Evolutionary conservation across 2,888 invertebrate genomes (phyloP), one percentile per base, ranked within the genome.

Genomic region (Linnaemya tessellans): DNA sequence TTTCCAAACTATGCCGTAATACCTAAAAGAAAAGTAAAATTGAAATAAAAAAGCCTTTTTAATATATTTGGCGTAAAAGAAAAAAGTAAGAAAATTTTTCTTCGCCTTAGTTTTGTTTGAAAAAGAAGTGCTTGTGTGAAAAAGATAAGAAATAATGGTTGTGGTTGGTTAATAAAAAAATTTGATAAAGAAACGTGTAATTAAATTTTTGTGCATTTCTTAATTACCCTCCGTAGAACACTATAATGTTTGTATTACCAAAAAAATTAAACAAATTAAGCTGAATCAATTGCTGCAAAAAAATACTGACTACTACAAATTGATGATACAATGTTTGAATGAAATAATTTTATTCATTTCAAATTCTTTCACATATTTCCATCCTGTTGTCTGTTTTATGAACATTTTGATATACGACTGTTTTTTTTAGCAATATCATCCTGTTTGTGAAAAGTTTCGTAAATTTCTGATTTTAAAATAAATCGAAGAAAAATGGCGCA

Each of bases 401-500:
- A 15, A 38, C 13, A 49, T 4, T 51, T 41, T 38, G 54, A 43
- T 51, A 43, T 51, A 35, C 35, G 54, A 35, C 43, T 81, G 51
- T 75, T 70, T 71, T 77, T 71, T 65, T 77, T 71, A 82, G 82
- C 64, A 64, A 77, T 65, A 71, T 51, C 56, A 41, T 58, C 56
- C 20, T n/a, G 46, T n/a, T 35, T 38, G 43, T n/a, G 51, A 25
- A 62, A 74, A n/a, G 22, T 67, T 67, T 64, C n/a, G 51, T 43
- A 81, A 74, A 78, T 75, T 58, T 68, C 30, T 70, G 74, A 74
- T 60, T 73, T 22, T 80, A 70, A 35, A 67, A 82, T 58, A 54
- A 82, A 51, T 35, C 56, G 60, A 30, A 67, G 56, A 85, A 90
- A 91, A 88, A 91, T 91, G 91, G 90, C 91, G 88, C 90, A 91